Conservation (phyloP, 2,113 vertebrate species). For the Zapornia atra region DNA sequence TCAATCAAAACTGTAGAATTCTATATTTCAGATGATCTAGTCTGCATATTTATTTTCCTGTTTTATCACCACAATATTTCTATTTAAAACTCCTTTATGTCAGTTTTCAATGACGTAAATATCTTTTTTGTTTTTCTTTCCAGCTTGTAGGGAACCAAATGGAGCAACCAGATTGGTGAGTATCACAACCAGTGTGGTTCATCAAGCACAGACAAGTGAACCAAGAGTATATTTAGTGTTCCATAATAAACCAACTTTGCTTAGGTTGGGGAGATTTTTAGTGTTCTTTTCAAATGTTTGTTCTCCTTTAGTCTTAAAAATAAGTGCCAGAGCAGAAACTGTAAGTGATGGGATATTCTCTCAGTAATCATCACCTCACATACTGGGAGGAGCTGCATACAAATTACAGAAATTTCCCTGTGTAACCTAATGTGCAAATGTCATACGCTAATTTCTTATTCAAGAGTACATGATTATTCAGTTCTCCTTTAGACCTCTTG, state of each 20-base stretch:
- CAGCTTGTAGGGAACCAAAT: constrained; percentile 66
- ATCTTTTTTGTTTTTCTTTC: neutral
- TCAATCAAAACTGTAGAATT: neutral
- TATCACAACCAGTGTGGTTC: neutral
- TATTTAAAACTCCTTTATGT: neutral
- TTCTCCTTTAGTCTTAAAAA: neutral
- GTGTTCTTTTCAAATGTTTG: neutral
- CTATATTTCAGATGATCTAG: neutral
- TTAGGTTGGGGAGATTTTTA: neutral
- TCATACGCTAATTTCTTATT: neutral
- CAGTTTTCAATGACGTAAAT: neutral
- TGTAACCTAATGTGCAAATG: neutral
- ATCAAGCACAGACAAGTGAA: neutral
- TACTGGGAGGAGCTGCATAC: neutral
- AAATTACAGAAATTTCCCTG: neutral
- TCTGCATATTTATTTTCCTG: neutral
- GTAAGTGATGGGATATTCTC: neutral
- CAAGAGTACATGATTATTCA: neutral
- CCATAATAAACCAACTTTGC: neutral
- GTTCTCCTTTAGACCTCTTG: neutral
- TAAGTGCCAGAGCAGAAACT: neutral
- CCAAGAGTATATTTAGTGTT: neutral
- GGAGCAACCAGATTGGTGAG: constrained; percentile 58
- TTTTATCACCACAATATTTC: neutral
- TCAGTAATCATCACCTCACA: neutral